Conservation (phyloP, 2,113 vertebrate species). For the Cryptoleucopteryx plumbea region DNA sequence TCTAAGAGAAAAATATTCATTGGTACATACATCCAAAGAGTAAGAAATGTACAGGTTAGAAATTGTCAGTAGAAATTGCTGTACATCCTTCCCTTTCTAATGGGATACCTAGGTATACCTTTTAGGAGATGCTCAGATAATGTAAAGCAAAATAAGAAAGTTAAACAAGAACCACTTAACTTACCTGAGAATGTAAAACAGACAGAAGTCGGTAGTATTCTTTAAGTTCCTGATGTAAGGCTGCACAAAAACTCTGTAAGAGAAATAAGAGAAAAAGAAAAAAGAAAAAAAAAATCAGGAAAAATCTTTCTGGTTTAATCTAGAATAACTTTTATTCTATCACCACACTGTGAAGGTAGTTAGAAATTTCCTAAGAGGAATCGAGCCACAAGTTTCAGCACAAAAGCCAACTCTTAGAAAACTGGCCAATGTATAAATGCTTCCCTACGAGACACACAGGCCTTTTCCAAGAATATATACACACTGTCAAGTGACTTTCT, state of each 20-base stretch:
- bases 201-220: slow-evolving; percentile 95
- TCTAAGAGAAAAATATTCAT: neutral
- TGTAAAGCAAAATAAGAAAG: neutral
- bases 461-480: neutral
- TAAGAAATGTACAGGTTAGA: neutral
- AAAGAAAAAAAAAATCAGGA: neutral
- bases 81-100: neutral
- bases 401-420: neutral
- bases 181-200: slow-evolving; percentile 95
- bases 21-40: neutral
- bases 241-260: slow-evolving; percentile 92
- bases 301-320: neutral
- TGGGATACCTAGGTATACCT: neutral
- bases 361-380: neutral
- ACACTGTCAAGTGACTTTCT: neutral
- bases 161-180: neutral
- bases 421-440: rapidly evolving
- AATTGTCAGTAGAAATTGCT: neutral
- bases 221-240: slow-evolving; percentile 95
- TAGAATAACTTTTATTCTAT: neutral
- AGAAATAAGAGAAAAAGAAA: neutral
- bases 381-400: neutral
- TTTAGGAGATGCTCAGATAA: neutral
- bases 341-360: neutral
- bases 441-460: neutral